Conservation (phyloP, 2,888 invertebrate genomes). For the Catocala sponsa region DNA sequence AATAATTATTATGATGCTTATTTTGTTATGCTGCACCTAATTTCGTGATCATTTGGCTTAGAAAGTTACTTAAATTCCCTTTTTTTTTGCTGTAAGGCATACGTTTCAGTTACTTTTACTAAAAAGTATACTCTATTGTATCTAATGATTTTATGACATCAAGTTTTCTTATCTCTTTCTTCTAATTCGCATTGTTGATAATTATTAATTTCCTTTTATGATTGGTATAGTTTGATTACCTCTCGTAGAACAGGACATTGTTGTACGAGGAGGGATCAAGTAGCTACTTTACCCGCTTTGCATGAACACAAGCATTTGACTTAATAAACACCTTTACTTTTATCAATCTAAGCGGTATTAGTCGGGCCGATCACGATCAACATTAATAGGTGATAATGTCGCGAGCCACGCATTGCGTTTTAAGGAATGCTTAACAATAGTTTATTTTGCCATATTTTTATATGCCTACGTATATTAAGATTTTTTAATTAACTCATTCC, state of each 20-base stretch:
- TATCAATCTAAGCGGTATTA: slow-evolving; percentile 17
- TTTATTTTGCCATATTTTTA: slow-evolving; percentile 78
- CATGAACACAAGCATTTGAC: slow-evolving; percentile 34
- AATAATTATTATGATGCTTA: slow-evolving; percentile 45
- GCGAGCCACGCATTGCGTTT: slow-evolving; percentile 37
- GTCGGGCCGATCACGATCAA: slow-evolving; percentile 23
- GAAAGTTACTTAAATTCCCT: slow-evolving; percentile 47
- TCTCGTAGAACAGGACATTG: slow-evolving; percentile 31
- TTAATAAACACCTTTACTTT: slow-evolving; percentile 14
- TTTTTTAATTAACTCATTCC: slow-evolving; percentile 77
- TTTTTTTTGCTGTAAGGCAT: slow-evolving; percentile 19
- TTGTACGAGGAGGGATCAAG: slow-evolving; percentile 45
- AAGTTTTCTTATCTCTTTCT: slow-evolving; percentile 43
- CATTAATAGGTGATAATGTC: slow-evolving; percentile 13
- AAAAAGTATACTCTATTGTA: too few relatives aligned
- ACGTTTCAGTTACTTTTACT: too few relatives aligned
- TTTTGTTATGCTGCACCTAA: slow-evolving; percentile 38
- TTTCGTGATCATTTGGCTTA: slow-evolving; percentile 48
- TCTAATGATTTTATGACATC: not conserved
- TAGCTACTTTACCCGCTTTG: slow-evolving; percentile 30
- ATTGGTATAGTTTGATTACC: slow-evolving; percentile 4
- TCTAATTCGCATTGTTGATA: slow-evolving; percentile 20
- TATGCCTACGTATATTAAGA: slow-evolving; percentile 71
- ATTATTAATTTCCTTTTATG: slow-evolving; percentile 13
- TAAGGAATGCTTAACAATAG: slow-evolving; percentile 44